Evolutionary conservation across 2,888 invertebrate species (phyloP), one percentile per base, ranked within the genome.

Genomic region (Agrochola circellaris): DNA sequence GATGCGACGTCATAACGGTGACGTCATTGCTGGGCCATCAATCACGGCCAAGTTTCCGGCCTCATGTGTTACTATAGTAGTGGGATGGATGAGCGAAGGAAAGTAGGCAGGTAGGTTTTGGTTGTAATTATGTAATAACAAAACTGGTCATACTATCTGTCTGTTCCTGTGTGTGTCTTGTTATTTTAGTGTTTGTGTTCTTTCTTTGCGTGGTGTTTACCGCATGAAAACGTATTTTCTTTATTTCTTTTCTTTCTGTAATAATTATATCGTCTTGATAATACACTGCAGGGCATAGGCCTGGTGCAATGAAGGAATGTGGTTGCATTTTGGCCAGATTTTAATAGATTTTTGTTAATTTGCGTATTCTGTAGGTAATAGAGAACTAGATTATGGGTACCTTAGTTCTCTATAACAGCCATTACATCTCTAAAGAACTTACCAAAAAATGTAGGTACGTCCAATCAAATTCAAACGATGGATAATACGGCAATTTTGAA

Each of bases 11-110:
- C 70, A 86, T 62, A 71, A 64, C 73, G 60, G 64, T 85, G 77
- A 69, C 79, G 86, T 80, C 79, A 83, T 60, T 54, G 58, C 64
- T 62, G 38, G 13, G 30, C 20, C 67, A 86, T 88, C 84, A 86
- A 86, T 84, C 84, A 88, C 73, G 5, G 20, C 67, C 45, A 54
- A 70, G 77, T 76, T 81, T 66, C 71, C 66, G 68, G 60, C 64
- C 38, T 48, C n/a, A 65, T 75, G 61, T 72, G 73, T 67, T 73
- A 56, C 54, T 83, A 45, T 34, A 69, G 58, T 51, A 66, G 61
- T 34, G 23, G 26, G 81, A 38, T 79, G 45, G 61, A 23, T 75
- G 13, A 17, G 8, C 1, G 51, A 13, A 15, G 45, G 58, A 75
- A 38, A 42, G 7, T 17, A 20, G 2, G 4, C 51, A 51, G 9